phyloP scores from a whole-genome alignment of 1,140 invertebrate species.

The Centruroides sculpturatus region DNA sequence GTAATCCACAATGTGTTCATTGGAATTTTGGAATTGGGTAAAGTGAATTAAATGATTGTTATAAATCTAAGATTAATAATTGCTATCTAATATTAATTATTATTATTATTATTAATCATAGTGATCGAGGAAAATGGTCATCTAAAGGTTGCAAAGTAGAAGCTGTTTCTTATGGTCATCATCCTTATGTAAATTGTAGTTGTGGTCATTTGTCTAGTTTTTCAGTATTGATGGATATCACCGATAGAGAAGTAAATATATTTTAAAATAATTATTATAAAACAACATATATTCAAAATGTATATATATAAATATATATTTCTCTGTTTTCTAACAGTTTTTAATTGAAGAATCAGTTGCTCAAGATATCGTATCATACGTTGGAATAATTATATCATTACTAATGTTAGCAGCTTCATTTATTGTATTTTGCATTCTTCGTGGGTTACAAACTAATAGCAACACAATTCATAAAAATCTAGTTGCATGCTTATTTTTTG shows the following conservation, averaged over 20 bases:
- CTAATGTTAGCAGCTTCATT: slow-evolving; percentile 46
- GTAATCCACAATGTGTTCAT: slow-evolving; percentile 32
- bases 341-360: slow-evolving; percentile 40
- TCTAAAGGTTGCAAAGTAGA: slow-evolving; percentile 73
- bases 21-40: slow-evolving; percentile 17
- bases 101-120: slow-evolving; percentile 21
- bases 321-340: slow-evolving; percentile 7
- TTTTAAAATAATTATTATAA: too few species aligned
- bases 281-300: too few species aligned
- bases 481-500: slow-evolving; percentile 70
- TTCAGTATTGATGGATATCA: slow-evolving; percentile 65
- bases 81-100: not conserved
- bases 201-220: slow-evolving; percentile 86
- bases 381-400: slow-evolving; percentile 55
- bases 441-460: slow-evolving; percentile 62
- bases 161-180: slow-evolving; percentile 39
- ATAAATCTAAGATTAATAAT: too few species aligned
- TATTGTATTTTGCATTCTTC: slow-evolving; percentile 57
- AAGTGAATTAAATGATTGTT: too few species aligned
- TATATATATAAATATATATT: not conserved
- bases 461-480: slow-evolving; percentile 91
- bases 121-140: slow-evolving; percentile 61
- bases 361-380: slow-evolving; percentile 75
- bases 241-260: slow-evolving; percentile 15
- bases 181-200: slow-evolving; percentile 68